These are phyloP conservation scores for Lutjanus erythropterus DNA, from an alignment of 2,113 vertebrate genomes.

Conservation along the genomic window DNA sequence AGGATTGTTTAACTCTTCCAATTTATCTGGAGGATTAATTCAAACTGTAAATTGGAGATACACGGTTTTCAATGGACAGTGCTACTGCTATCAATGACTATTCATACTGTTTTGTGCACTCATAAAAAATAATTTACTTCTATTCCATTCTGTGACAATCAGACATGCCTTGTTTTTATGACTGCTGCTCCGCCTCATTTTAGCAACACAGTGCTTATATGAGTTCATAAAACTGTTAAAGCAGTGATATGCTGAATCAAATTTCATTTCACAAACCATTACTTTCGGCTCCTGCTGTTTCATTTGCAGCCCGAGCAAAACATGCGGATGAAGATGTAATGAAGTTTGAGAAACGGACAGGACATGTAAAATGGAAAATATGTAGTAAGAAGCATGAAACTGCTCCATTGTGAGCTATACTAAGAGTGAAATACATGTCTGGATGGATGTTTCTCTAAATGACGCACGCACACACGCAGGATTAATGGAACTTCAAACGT, in stretches of 20 bases:
- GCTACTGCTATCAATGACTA: background rate
- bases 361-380: conserved; percentile 78
- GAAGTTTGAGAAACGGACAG: conserved; percentile 60
- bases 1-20: background rate
- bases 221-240: conserved; percentile 62
- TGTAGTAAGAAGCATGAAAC: conserved; percentile 66
- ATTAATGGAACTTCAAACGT: conserved; percentile 81
- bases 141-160: conserved; percentile 6
- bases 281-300: conserved; percentile 66
- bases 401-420: conserved; percentile 68
- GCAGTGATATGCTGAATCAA: conserved; percentile 51
- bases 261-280: conserved; percentile 74
- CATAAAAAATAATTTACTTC: conserved; percentile 26
- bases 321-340: conserved; percentile 62
- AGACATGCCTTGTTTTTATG: conserved; percentile 22
- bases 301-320: conserved; percentile 57
- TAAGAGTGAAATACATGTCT: conserved; percentile 69
- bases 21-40: background rate
- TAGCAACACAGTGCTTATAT: conserved; percentile 31
- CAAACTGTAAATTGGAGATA: background rate
- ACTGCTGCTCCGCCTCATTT: conserved; percentile 32
- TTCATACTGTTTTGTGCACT: conserved; percentile 2
- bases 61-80: background rate
- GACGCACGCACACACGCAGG: conserved; percentile 60
- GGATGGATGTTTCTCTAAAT: conserved; percentile 72